Base-by-base conservation (phyloP, 2,113 vertebrate genomes). In the Haemorhous mexicanus region DNA sequence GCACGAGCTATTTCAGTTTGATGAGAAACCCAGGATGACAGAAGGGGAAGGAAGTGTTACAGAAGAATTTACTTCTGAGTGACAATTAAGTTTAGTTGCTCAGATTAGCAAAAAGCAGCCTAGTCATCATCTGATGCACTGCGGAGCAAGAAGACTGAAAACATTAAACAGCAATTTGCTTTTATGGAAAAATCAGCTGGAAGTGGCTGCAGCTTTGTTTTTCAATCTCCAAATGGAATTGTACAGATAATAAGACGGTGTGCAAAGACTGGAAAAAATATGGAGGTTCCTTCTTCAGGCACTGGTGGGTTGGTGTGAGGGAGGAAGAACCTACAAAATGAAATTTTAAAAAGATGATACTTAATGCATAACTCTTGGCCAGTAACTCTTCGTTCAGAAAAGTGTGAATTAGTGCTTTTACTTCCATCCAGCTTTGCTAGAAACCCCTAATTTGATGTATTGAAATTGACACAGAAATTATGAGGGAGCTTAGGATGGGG, bases 401-500 rank as follows among this genome's bases (percentile, higher is more conserved):
- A 69, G 72, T 39, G 68, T 6, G 59, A 91, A 84, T 81, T 37
- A 33, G 19, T 3, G 5, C 21, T 85, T 93, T 83, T 94, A 74
- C 26, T 69, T 93, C 59, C 46, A 55, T 32, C 59, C 46, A 77
- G 41, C 59, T 87, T 88, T 83, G 59, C 78, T 93, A 73, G 81
- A 94, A 90, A 73, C 53, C 44, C 44, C 81, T 82, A 35, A 82
- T 85, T 76, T 93, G 88, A 69, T 90, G 21, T 61, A 79, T 82
- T 91, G 50, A 49, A 85, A 82, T 37, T 84, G 94, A 85, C 87
- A 85, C 4, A 68, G 62, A 96, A 94, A 93, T 95, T 64, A 78
- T 68, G 67, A 90, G 58, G 70, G 79, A 83, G 50, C n/a, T 86
- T 30, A 53, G 76, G 74, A 72, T 3, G 82, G 78, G 69, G 46